Conservation (phyloP, 2,888 invertebrate genomes). For the Liopterus haemorrhoidalis region DNA sequence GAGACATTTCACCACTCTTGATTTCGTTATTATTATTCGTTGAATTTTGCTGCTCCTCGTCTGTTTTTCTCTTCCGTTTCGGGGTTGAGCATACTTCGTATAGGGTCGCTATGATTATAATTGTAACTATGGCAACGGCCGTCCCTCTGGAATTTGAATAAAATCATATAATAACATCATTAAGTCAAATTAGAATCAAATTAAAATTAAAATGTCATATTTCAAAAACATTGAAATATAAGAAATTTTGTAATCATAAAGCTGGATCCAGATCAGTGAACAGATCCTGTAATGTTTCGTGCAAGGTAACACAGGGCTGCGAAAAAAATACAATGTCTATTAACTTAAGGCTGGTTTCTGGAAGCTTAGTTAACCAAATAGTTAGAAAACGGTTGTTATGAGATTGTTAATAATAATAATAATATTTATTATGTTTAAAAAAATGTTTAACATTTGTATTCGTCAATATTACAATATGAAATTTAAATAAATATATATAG, state of each 20-base stretch:
- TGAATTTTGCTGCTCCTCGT: constrained; percentile 36
- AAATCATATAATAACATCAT: constrained; percentile 4
- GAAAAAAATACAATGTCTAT: too few species aligned
- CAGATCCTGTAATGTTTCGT: too few species aligned
- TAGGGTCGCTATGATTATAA: constrained; percentile 58
- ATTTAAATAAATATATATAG: too few species aligned
- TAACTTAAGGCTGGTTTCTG: too few species aligned
- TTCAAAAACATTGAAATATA: background rate
- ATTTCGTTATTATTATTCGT: constrained; percentile 35
- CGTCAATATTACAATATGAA: too few species aligned
- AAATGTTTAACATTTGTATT: too few species aligned
- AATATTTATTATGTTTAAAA: too few species aligned
- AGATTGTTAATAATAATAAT: too few species aligned
- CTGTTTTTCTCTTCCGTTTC: constrained; percentile 40
- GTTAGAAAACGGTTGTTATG: too few species aligned
- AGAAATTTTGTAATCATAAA: constrained; percentile 1
- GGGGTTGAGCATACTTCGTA: constrained; percentile 53
- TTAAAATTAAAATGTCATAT: background rate
- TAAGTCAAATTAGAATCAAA: constrained; percentile 7
- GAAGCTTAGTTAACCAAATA: too few species aligned
- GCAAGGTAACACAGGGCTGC: too few species aligned
- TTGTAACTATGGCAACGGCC: constrained; percentile 46
- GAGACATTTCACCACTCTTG: constrained; percentile 22
- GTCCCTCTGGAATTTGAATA: constrained; percentile 47
- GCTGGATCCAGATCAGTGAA: too few species aligned